phyloP scores from a whole-genome alignment of 2,797 vertebrate species.

The Falco peregrinus region DNA sequence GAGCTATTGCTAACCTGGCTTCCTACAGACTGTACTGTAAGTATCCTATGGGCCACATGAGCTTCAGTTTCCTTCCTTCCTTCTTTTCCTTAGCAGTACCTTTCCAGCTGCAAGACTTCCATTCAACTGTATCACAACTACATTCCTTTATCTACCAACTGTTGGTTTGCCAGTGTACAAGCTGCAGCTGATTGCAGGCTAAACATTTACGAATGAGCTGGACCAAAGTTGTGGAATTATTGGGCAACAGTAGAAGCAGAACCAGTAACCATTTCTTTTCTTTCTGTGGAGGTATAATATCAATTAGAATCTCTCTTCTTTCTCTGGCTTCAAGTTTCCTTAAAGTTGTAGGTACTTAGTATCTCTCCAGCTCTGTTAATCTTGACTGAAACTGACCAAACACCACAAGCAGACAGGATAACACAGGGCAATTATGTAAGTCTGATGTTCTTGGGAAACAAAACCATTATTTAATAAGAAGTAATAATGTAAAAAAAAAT shows the following conservation, averaged over 20 bases:
- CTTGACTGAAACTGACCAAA: neutral
- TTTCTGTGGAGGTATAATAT: neutral
- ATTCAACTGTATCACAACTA: neutral
- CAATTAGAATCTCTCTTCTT: neutral
- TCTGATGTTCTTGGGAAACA: neutral
- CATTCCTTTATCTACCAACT: neutral
- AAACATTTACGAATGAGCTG: neutral
- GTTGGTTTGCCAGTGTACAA: neutral
- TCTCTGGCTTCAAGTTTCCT: neutral
- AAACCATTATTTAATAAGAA: neutral
- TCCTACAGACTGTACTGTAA: neutral
- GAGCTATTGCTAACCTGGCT: neutral
- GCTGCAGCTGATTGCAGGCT: neutral
- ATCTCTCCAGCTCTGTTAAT: neutral
- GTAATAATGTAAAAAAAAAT: neutral
- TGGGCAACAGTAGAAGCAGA: neutral
- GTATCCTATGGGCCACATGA: neutral
- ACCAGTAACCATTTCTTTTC: neutral
- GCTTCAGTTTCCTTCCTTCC: neutral
- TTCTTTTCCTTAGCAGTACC: neutral
- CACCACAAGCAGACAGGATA: neutral
- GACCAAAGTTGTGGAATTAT: neutral
- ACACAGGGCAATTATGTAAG: neutral
- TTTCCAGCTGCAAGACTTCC: neutral
- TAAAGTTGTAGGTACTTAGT: neutral